phyloP scores from a whole-genome alignment of 2,797 vertebrate genomes.

The Mormyrus hasselquistii region DNA sequence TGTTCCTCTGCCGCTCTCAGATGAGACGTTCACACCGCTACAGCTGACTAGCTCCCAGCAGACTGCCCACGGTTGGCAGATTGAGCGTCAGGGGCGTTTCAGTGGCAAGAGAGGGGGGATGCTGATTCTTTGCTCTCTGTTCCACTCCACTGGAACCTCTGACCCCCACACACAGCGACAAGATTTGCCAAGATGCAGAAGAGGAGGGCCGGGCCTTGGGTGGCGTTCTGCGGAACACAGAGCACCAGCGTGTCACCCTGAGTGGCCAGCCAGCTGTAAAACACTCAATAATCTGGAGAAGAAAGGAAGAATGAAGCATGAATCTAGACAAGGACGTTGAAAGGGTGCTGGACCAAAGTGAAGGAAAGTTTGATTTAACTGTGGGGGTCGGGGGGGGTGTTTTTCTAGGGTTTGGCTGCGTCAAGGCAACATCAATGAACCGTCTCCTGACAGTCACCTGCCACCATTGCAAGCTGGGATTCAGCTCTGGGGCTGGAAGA shows the following conservation, averaged over 20 bases:
- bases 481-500: slow-evolving; percentile 41
- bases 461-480: slow-evolving; percentile 20
- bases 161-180: not conserved
- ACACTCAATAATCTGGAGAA: slow-evolving; percentile 27
- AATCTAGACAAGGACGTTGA: slow-evolving; percentile 4
- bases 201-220: not conserved
- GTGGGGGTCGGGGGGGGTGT: not conserved
- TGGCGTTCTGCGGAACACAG: not conserved
- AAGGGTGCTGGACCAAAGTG: not conserved
- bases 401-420: not conserved
- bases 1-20: not conserved
- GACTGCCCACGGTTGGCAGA: not conserved
- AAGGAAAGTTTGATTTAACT: not conserved
- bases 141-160: not conserved
- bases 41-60: not conserved
- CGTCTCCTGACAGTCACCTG: not conserved
- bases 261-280: slow-evolving; percentile 46
- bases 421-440: not conserved
- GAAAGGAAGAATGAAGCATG: slow-evolving; percentile 5
- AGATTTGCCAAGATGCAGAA: not conserved
- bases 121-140: not conserved
- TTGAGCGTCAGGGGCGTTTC: not conserved
- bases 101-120: not conserved
- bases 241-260: not conserved
- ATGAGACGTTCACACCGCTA: not conserved